Percentiles rank a stretch among this genome's conserved stretches.
phyloP scores from a whole-genome alignment of 2,113 vertebrate species.

The Prolemur simus region DNA sequence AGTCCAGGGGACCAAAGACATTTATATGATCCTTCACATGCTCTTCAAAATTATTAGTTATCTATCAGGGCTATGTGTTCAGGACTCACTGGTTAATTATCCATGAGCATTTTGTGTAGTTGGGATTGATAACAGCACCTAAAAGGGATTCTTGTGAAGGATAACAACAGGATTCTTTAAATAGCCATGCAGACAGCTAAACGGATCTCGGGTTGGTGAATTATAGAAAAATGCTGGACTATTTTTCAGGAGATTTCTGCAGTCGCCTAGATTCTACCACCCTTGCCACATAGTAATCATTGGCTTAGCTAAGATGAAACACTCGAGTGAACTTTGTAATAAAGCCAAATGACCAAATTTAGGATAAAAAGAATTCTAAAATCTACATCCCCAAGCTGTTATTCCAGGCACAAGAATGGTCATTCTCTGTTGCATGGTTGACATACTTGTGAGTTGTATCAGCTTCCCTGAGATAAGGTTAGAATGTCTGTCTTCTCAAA shows the following conservation, averaged over 20 bases:
- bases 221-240: not conserved
- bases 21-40: not conserved
- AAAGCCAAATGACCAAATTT: slow-evolving; percentile 39
- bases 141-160: slow-evolving; percentile 51
- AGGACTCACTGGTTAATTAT: slow-evolving; percentile 30
- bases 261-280: slow-evolving; percentile 69
- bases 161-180: slow-evolving; percentile 65
- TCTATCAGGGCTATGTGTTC: not conserved
- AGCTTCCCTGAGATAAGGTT: slow-evolving; percentile 67
- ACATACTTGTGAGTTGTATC: slow-evolving; percentile 67
- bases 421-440: slow-evolving; percentile 69
- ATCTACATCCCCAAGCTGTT: slow-evolving; percentile 74
- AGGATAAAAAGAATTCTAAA: slow-evolving; percentile 68
- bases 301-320: slow-evolving; percentile 50
- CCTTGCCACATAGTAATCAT: slow-evolving; percentile 41
- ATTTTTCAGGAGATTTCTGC: slow-evolving; percentile 26
- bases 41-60: slow-evolving; percentile 6
- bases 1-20: not conserved
- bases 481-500: slow-evolving; percentile 66
- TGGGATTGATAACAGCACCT: slow-evolving; percentile 39
- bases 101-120: not conserved
- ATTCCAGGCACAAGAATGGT: slow-evolving; percentile 62
- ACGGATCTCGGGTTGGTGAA: not conserved
- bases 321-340: slow-evolving; percentile 63
- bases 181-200: slow-evolving; percentile 34